Evolutionary conservation across 2,888 invertebrate genomes (phyloP).

Genomic region (Epistrophe eligans): DNA sequence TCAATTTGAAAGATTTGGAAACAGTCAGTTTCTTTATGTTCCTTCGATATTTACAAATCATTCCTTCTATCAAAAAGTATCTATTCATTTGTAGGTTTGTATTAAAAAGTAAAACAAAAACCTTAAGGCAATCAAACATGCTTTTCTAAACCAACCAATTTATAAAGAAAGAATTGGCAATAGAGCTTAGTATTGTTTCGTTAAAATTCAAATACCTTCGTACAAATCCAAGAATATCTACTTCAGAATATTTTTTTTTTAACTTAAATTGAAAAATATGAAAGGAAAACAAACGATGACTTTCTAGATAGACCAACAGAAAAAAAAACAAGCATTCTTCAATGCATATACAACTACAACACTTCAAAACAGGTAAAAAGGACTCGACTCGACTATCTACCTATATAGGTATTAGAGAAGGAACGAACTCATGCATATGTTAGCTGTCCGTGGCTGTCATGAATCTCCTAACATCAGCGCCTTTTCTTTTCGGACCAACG

Average conservation of each 20-base stretch:
- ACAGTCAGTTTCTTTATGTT: no score
- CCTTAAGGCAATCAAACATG: not conserved
- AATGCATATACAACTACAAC: conserved; percentile 4
- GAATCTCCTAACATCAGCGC: conserved; percentile 52
- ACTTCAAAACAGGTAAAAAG: conserved; percentile 30
- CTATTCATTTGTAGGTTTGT: not conserved
- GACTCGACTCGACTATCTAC: not conserved
- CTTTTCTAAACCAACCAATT: not conserved
- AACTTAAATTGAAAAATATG: conserved; percentile 52
- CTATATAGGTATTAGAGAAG: conserved; percentile 10
- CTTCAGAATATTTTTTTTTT: conserved; percentile 18
- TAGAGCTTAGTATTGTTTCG: conserved; percentile 7
- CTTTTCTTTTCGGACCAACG: conserved; percentile 47
- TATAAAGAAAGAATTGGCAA: conserved; percentile 17
- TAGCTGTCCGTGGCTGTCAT: conserved; percentile 61
- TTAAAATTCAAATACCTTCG: not conserved
- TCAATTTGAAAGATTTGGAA: no score
- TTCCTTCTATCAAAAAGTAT: not conserved
- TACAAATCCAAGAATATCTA: conserved; percentile 18
- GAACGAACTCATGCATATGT: conserved; percentile 36
- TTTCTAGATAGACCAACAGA: conserved; percentile 3
- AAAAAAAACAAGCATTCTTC: conserved; percentile 1
- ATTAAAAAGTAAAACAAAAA: not conserved
- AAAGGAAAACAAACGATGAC: conserved; percentile 57
- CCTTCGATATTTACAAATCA: not conserved